Conservation (phyloP, 1,140 invertebrate species). For the Aphelenchoides besseyi region DNA sequence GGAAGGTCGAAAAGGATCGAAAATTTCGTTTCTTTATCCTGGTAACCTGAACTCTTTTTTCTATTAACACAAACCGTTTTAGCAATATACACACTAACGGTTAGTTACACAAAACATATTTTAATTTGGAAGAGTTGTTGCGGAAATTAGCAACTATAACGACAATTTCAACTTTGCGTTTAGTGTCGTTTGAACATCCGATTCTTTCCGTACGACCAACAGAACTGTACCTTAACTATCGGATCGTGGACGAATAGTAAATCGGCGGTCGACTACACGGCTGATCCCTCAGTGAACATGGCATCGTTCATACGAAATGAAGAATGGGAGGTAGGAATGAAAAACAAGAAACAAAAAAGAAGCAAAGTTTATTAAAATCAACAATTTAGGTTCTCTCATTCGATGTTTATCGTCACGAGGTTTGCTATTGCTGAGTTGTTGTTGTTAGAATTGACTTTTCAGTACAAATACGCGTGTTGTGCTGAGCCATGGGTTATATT, state of each 20-base stretch:
- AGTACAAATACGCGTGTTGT: constrained; percentile 62
- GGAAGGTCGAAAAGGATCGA: constrained; percentile 52
- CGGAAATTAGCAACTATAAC: too few relatives aligned
- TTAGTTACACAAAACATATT: too few relatives aligned
- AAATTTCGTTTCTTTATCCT: constrained; percentile 59
- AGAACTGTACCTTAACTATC: constrained; percentile 61
- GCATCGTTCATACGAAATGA: constrained; percentile 59
- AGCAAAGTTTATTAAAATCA: not conserved
- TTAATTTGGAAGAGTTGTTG: too few relatives aligned
- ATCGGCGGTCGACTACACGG: constrained; percentile 59
- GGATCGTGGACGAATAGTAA: constrained; percentile 59
- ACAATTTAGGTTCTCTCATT: constrained; percentile 46
- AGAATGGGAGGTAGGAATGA: constrained; percentile 59
- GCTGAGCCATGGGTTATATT: constrained; percentile 55
- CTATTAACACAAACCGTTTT: not conserved
- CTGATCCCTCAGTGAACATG: constrained; percentile 55
- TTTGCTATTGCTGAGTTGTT: too few relatives aligned
- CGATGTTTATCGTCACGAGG: constrained; percentile 58
- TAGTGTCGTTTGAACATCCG: constrained; percentile 60
- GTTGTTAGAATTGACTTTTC: too few relatives aligned
- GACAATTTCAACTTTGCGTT: constrained; percentile 35
- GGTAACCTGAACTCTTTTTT: constrained; percentile 35
- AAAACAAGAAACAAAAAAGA: not conserved
- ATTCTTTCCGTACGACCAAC: constrained; percentile 61
- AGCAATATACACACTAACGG: constrained; percentile 40